Percentiles rank a stretch among this genome's conserved stretches.
Evolutionary conservation across 1,140 invertebrate genomes (phyloP).

Genomic region (Matsumurasca onukii): DNA sequence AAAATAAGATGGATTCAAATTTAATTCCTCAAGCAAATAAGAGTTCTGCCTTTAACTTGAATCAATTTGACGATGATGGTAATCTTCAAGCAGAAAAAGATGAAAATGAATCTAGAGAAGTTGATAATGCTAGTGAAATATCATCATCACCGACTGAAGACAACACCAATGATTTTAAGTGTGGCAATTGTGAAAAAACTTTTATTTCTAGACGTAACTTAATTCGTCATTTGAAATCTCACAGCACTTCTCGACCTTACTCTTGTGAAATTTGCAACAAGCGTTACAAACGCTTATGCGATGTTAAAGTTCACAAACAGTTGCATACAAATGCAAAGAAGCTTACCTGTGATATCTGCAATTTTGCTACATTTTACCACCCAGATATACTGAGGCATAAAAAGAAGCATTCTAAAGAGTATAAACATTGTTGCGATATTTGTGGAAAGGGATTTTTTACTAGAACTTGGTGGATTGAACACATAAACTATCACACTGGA

Average conservation of each 20-base stretch:
- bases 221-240: slow-evolving; percentile 52
- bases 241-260: slow-evolving; percentile 52
- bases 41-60: too few species aligned
- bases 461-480: slow-evolving; percentile 46
- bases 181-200: slow-evolving; percentile 42
- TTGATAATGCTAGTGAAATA: too few species aligned
- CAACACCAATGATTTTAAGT: slow-evolving; percentile 10
- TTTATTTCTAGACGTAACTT: slow-evolving; percentile 53
- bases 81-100: too few species aligned
- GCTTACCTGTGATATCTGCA: slow-evolving; percentile 50
- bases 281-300: slow-evolving; percentile 51
- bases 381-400: slow-evolving; percentile 48
- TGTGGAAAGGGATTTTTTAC: slow-evolving; percentile 53
- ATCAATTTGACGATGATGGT: too few species aligned
- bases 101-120: too few species aligned
- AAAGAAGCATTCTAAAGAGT: slow-evolving; percentile 49
- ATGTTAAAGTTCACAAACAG: slow-evolving; percentile 48
- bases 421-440: slow-evolving; percentile 47
- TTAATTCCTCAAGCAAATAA: too few species aligned
- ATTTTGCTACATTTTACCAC: slow-evolving; percentile 48
- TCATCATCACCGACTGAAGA: neutral
- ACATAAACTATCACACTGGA: slow-evolving; percentile 49
- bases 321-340: slow-evolving; percentile 47
- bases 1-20: too few species aligned
- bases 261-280: slow-evolving; percentile 52